Percentiles rank a stretch among this genome's conserved stretches.
These are phyloP conservation scores for Semotilus atromaculatus DNA, from an alignment of 2,797 vertebrate genomes.

Conservation along the genomic window DNA sequence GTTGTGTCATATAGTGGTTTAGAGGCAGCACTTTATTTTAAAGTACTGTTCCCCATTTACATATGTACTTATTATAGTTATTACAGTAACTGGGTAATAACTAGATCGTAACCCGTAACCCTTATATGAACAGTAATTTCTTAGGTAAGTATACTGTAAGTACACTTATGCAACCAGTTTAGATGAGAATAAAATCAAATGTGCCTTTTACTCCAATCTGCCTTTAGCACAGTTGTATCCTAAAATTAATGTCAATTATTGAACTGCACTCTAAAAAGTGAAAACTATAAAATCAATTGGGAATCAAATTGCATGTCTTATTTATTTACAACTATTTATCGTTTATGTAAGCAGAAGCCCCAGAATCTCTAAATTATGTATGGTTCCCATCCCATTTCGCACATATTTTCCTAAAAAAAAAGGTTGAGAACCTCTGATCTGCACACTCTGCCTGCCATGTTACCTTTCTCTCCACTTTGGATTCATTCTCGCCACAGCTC, in stretches of 20 bases:
- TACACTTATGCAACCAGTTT: no score
- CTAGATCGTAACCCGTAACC: no score
- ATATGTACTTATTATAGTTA: no score
- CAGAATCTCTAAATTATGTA: background rate
- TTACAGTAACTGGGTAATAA: no score
- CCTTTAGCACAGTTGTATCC: background rate
- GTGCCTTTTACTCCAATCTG: background rate
- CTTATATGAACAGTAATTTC: no score
- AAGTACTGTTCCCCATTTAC: no score
- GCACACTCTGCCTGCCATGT: slow-evolving; percentile 13
- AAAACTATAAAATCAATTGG: background rate
- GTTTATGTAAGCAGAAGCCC: background rate
- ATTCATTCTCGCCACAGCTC: slow-evolving; percentile 15
- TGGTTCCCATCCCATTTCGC: background rate
- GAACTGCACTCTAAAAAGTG: background rate
- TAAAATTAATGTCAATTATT: background rate
- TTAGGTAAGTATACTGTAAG: no score
- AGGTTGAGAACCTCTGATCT: background rate
- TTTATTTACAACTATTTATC: background rate
- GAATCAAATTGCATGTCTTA: background rate
- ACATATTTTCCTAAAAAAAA: background rate
- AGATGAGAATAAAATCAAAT: background rate
- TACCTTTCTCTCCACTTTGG: slow-evolving; percentile 1
- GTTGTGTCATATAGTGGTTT: background rate
- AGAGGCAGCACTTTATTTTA: background rate